These are phyloP conservation scores for Scaptodrosophila lebanonensis DNA, from an alignment of 1,140 invertebrate species.

Conservation along the genomic window DNA sequence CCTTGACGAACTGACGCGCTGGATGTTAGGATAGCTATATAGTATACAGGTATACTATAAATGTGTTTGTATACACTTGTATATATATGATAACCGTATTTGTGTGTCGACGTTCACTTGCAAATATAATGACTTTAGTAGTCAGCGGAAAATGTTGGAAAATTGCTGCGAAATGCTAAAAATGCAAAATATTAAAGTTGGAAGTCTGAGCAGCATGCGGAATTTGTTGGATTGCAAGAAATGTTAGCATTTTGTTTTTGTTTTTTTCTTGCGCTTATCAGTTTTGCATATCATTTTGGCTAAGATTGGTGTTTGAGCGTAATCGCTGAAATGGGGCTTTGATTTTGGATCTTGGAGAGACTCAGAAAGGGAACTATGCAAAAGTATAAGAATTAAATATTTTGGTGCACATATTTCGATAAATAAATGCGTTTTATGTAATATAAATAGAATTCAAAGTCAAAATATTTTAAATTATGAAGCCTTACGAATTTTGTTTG, in stretches of 20 bases:
- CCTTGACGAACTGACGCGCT: not conserved
- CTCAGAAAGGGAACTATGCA: no score
- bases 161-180: constrained; percentile 60
- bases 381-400: no score
- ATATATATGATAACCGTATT: constrained; percentile 34
- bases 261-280: constrained; percentile 50
- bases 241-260: constrained; percentile 13
- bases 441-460: no score
- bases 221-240: constrained; percentile 13
- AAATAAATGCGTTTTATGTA: no score
- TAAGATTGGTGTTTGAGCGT: constrained; percentile 44
- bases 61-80: constrained; percentile 18
- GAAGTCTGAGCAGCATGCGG: constrained; percentile 37
- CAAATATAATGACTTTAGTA: constrained; percentile 75
- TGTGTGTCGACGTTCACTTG: constrained; percentile 50
- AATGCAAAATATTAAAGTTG: constrained; percentile 41
- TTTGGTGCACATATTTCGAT: no score
- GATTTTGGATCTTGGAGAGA: constrained; percentile 41
- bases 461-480: no score
- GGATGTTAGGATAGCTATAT: no score
- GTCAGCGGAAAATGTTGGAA: constrained; percentile 73
- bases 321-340: constrained; percentile 54
- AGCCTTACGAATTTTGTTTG: no score
- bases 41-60: not conserved
- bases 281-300: constrained; percentile 69